Percentiles rank a stretch among this genome's conserved stretches.
phyloP scores from a whole-genome alignment of 2,797 vertebrate species.

The Sebastes trivittatus region DNA sequence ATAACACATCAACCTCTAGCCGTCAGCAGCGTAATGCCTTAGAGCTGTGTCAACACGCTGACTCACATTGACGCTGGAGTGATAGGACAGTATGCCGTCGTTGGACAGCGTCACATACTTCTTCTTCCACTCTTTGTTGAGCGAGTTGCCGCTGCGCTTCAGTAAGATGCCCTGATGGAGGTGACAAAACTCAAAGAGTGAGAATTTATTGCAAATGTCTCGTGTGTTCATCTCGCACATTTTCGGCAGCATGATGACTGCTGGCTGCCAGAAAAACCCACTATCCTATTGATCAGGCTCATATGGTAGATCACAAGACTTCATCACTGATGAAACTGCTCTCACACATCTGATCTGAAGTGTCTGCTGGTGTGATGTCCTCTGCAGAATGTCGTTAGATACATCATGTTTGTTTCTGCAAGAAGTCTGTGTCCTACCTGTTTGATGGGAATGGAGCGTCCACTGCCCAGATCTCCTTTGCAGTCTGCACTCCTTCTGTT shows the following conservation, averaged over 20 bases:
- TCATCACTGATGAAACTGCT: constrained; percentile 45
- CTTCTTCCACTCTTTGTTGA: constrained; percentile 98
- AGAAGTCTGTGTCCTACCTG: constrained; percentile 80
- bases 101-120: constrained; percentile 93
- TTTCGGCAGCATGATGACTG: constrained; percentile 11
- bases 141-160: constrained; percentile 92
- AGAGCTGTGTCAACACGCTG: constrained; percentile 10
- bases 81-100: constrained; percentile 92
- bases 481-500: constrained; percentile 91
- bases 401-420: constrained; percentile 28
- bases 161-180: constrained; percentile 87
- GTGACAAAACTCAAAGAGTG: constrained; percentile 29
- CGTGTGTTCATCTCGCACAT: constrained; percentile 28
- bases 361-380: constrained; percentile 26
- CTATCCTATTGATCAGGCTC: constrained; percentile 43
- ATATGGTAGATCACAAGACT: constrained; percentile 24
- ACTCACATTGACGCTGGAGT: constrained; percentile 93
- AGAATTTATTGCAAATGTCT: constrained; percentile 37
- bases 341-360: constrained; percentile 39
- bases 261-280: constrained; percentile 50
- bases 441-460: constrained; percentile 92
- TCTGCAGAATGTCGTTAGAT: constrained; percentile 37
- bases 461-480: constrained; percentile 87
- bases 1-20: constrained; percentile 25
- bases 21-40: background rate